Base-by-base conservation (phyloP, 1,140 invertebrate genomes). In the Musca vetustissima region DNA sequence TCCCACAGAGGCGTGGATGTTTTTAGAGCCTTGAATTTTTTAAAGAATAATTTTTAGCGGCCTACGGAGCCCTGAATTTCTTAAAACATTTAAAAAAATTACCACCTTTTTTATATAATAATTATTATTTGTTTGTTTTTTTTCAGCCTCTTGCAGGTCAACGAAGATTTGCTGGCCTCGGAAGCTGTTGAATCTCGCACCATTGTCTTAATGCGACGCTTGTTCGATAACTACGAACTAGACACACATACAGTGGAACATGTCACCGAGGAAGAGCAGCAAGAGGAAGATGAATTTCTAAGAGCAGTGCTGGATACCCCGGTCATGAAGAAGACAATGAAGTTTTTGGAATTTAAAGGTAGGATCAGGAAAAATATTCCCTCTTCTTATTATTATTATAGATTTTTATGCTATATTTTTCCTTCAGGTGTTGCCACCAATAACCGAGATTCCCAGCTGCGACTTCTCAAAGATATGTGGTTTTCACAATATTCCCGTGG, bases 401-500 rank as follows among this genome's bases (percentile, higher is more conserved):
- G n/a, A n/a, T n/a, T n/a, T n/a, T n/a, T n/a, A n/a, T n/a, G n/a
- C n/a, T n/a, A n/a, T n/a, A n/a, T n/a, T n/a, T n/a, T n/a, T n/a
- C n/a, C n/a, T 19, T 0, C 15, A 86, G 85, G 83, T 57, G 79
- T 83, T 71, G 84, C 88, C 2, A 81, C 85, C 48, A 83, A 82
- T 22, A 88, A 89, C 73, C 86, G 86, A 11, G 85, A 84, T 64
- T 85, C 86, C 64, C 92, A 94, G 75, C 87, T 89, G 73, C 88
- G 92, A 72, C 85, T 89, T 0, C 78, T 96, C 2, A 86, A 90
- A 71, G 86, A 88, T 64, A 84, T 94, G 43, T 94, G 92, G 92
- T 94, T 94, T 75, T 89, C 88, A 21, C 84, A 93, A 53, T 95
- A 93, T 77, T 90, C 92, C 1, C 84, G 93, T 64, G 91, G 90